These are phyloP conservation scores for Saccostrea glomerata DNA, from an alignment of 1,140 invertebrate genomes.

Conservation along the genomic window DNA sequence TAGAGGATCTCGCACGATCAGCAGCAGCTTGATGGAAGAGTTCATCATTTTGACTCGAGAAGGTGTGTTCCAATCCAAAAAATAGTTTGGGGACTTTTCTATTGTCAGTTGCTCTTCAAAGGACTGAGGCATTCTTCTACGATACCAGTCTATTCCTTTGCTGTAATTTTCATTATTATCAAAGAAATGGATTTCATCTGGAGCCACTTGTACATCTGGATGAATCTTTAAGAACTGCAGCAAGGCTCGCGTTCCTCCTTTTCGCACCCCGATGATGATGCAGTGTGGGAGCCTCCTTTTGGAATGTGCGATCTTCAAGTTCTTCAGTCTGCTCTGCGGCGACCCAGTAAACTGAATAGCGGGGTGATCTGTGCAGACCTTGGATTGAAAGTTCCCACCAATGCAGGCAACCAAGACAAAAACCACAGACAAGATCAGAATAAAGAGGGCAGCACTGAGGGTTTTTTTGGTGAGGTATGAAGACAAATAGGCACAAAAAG, in stretches of 20 bases:
- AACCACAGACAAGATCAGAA: constrained; percentile 12
- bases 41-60: constrained; percentile 92
- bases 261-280: constrained; percentile 80
- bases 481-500: not conserved
- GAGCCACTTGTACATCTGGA: constrained; percentile 74
- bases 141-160: constrained; percentile 79
- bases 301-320: constrained; percentile 48
- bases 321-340: constrained; percentile 25
- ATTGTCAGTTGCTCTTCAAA: constrained; percentile 78
- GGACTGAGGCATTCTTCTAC: constrained; percentile 74
- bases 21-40: constrained; percentile 89
- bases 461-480: constrained; percentile 23
- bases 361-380: not conserved
- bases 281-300: constrained; percentile 71
- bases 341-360: not conserved
- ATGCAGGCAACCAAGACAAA: constrained; percentile 32
- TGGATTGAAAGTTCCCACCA: constrained; percentile 1
- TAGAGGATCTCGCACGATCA: constrained; percentile 94
- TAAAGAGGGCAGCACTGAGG: constrained; percentile 2
- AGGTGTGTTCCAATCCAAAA: constrained; percentile 85
- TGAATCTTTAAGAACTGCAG: constrained; percentile 79
- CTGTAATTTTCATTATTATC: constrained; percentile 77
- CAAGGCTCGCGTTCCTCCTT: constrained; percentile 80
- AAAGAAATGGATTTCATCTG: constrained; percentile 79
- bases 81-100: constrained; percentile 81